phyloP scores from a whole-genome alignment of 2,888 invertebrate genomes.

The Lithophane socia region DNA sequence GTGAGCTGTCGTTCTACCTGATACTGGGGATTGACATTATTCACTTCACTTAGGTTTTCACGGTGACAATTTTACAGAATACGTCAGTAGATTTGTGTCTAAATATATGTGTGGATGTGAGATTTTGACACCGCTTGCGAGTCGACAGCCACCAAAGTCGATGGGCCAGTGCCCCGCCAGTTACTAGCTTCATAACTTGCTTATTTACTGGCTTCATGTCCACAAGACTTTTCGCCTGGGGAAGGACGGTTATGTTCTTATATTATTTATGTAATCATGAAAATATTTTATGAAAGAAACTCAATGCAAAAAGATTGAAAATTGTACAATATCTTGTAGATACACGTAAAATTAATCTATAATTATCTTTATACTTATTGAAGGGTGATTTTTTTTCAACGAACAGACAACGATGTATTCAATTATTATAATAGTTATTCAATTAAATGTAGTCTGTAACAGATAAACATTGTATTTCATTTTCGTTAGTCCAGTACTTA shows the following conservation, averaged over 20 bases:
- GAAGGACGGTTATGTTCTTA: slow-evolving; percentile 14
- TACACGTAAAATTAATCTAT: slow-evolving; percentile 54
- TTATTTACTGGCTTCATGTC: slow-evolving; percentile 11
- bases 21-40: too few relatives aligned
- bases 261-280: slow-evolving; percentile 34
- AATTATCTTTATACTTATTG: slow-evolving; percentile 41
- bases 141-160: not conserved
- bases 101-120: too few relatives aligned
- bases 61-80: too few relatives aligned
- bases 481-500: not conserved
- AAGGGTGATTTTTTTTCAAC: slow-evolving; percentile 64
- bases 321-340: slow-evolving; percentile 69
- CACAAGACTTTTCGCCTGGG: slow-evolving; percentile 2
- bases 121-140: too few relatives aligned
- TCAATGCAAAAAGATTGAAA: slow-evolving; percentile 56
- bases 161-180: not conserved
- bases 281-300: slow-evolving; percentile 37
- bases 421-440: slow-evolving; percentile 66
- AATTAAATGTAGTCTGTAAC: slow-evolving; percentile 66
- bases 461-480: slow-evolving; percentile 35
- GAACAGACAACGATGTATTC: slow-evolving; percentile 71
- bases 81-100: too few relatives aligned
- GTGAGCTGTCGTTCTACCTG: too few relatives aligned
- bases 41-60: too few relatives aligned
- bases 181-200: not conserved